These are phyloP conservation scores for Sesia bembeciformis DNA, from an alignment of 2,888 invertebrate species.

Conservation along the genomic window DNA sequence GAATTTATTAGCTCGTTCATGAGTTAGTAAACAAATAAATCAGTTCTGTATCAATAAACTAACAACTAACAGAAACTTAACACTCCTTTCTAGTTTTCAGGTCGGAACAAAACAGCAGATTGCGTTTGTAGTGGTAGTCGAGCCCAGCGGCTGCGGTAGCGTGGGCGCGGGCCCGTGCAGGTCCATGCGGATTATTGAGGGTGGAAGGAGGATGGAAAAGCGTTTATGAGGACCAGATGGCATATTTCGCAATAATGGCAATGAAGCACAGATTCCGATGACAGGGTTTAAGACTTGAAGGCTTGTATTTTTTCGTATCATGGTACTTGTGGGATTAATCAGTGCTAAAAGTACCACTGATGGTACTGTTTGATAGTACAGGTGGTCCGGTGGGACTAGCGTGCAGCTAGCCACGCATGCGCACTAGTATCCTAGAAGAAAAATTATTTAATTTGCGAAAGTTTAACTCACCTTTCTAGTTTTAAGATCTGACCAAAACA, in stretches of 20 bases:
- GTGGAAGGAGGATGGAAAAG: no score
- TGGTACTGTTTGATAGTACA: constrained; percentile 18
- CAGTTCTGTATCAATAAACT: no score
- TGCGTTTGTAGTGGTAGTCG: constrained; percentile 86
- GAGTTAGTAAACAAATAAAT: no score
- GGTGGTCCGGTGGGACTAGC: constrained; percentile 76
- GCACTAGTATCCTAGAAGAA: constrained; percentile 80
- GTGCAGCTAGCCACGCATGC: constrained; percentile 87
- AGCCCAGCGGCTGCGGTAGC: constrained; percentile 86
- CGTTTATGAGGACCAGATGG: no score
- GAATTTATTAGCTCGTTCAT: no score
- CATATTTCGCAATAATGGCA: no score
- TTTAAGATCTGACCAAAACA: constrained; percentile 94
- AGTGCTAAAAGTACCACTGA: no score
- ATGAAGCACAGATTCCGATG: no score
- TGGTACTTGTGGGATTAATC: no score
- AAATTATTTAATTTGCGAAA: no score
- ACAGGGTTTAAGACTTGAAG: no score
- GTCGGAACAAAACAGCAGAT: constrained; percentile 92
- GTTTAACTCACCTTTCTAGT: constrained; percentile 84
- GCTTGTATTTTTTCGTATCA: no score
- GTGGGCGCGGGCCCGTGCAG: constrained; percentile 77
- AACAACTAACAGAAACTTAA: background rate
- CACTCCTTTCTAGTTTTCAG: constrained; percentile 86
- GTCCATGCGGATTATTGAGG: constrained; percentile 75